Conservation (phyloP, 2,113 vertebrate genomes). For the Brachionichthys hirsutus region DNA sequence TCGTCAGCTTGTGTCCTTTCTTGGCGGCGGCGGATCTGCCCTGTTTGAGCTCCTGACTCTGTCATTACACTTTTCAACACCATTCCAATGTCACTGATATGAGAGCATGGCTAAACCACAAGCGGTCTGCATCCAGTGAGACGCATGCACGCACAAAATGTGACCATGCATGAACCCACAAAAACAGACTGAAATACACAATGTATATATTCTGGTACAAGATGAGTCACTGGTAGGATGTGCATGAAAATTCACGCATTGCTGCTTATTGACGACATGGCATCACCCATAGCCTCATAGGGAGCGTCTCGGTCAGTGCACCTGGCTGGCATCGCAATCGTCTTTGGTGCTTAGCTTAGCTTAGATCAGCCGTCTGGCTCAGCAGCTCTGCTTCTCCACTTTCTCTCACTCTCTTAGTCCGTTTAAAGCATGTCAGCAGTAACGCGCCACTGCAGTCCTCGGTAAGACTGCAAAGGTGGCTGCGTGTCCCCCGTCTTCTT, state of each 20-base stretch:
- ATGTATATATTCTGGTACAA: conserved; percentile 50
- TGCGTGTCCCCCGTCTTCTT: conserved; percentile 63
- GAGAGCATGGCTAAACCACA: conserved; percentile 78
- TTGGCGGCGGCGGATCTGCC: conserved; percentile 80
- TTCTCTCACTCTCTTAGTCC: conserved; percentile 47
- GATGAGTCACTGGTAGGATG: conserved; percentile 29
- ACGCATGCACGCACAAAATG: conserved; percentile 9
- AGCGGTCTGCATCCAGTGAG: conserved; percentile 4
- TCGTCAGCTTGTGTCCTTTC: conserved; percentile 76
- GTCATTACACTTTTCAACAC: conserved; percentile 90
- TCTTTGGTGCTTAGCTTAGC: conserved; percentile 61
- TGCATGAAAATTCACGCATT: conserved; percentile 11
- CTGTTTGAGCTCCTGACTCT: conserved; percentile 84
- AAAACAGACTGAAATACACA: conserved; percentile 22
- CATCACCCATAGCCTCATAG: conserved; percentile 47
- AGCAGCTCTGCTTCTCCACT: conserved; percentile 60
- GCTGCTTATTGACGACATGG: conserved; percentile 47
- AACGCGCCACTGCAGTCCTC: conserved; percentile 56
- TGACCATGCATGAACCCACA: conserved; percentile 6
- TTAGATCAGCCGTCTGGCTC: conserved; percentile 69
- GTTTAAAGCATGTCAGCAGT: conserved; percentile 71
- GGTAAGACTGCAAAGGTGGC: conserved; percentile 69
- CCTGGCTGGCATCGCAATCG: conserved; percentile 68
- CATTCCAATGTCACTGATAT: conserved; percentile 85
- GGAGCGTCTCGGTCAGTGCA: conserved; percentile 54